Percentiles rank a stretch among this genome's conserved stretches.
phyloP scores from a whole-genome alignment of 2,888 invertebrate genomes.

The Melinopterus prodromus region DNA sequence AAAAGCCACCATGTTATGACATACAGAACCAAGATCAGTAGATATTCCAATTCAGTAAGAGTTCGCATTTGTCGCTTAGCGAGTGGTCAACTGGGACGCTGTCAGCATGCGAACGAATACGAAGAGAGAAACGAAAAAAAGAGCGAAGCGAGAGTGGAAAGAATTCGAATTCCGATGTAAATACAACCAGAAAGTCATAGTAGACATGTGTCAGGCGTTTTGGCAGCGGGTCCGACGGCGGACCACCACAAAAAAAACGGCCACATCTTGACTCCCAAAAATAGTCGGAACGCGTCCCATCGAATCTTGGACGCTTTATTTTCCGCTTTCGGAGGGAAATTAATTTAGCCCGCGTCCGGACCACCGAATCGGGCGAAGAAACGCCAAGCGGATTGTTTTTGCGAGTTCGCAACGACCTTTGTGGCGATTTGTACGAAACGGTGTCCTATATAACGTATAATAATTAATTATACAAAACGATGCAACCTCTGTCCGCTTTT shows the following conservation, averaged over 20 bases:
- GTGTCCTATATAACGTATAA: background rate
- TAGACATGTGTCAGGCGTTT: slow-evolving; percentile 33
- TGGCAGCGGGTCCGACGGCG: background rate
- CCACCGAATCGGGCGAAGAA: background rate
- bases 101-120: slow-evolving; percentile 9
- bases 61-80: background rate
- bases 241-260: slow-evolving; percentile 4
- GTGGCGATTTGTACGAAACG: background rate
- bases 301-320: background rate
- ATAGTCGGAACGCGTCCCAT: slow-evolving; percentile 4
- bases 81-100: background rate
- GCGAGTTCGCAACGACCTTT: background rate
- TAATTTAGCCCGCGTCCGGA: background rate
- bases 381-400: background rate
- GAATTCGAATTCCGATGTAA: slow-evolving; percentile 38
- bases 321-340: background rate
- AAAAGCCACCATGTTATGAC: background rate
- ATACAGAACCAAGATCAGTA: background rate
- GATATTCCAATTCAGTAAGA: background rate
- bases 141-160: slow-evolving; percentile 25
- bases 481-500: background rate
- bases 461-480: background rate
- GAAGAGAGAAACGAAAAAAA: slow-evolving; percentile 8
- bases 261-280: background rate
- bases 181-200: slow-evolving; percentile 36